Percentiles rank a stretch among this genome's conserved stretches.
These are phyloP conservation scores for Passer domesticus DNA, from an alignment of 2,113 vertebrate species.

Conservation along the genomic window DNA sequence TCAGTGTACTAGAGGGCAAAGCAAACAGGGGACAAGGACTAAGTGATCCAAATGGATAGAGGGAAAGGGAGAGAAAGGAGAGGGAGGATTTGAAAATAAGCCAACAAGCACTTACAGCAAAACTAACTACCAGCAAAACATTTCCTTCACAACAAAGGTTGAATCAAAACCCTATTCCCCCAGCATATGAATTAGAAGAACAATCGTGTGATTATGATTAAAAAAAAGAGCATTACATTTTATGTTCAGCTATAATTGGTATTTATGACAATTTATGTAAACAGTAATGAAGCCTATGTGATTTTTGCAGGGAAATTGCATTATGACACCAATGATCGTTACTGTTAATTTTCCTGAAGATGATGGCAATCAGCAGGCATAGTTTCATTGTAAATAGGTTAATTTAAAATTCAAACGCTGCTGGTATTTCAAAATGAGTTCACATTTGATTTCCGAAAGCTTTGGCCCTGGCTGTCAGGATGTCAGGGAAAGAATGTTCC, in stretches of 20 bases:
- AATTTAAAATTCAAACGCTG: conserved; percentile 84
- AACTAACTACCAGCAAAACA: conserved; percentile 68
- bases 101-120: conserved; percentile 68
- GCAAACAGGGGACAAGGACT: conserved; percentile 54
- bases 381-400: conserved; percentile 86
- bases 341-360: conserved; percentile 86
- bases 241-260: conserved; percentile 84
- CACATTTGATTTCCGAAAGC: conserved; percentile 78
- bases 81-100: conserved; percentile 69
- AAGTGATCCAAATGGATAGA: conserved; percentile 54
- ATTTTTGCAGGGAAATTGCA: conserved; percentile 82
- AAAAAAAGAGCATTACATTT: conserved; percentile 82
- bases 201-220: conserved; percentile 83
- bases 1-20: conserved; percentile 64
- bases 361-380: conserved; percentile 83
- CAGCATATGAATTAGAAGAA: conserved; percentile 80
- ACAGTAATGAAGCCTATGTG: conserved; percentile 84
- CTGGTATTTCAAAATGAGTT: conserved; percentile 81
- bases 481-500: conserved; percentile 57
- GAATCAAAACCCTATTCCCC: conserved; percentile 75
- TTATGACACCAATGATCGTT: conserved; percentile 84
- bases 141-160: conserved; percentile 77
- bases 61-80: background rate
- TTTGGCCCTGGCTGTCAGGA: conserved; percentile 69
- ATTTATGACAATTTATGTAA: conserved; percentile 88